phyloP scores from a whole-genome alignment of 2,797 vertebrate species.

The Choloepus didactylus region DNA sequence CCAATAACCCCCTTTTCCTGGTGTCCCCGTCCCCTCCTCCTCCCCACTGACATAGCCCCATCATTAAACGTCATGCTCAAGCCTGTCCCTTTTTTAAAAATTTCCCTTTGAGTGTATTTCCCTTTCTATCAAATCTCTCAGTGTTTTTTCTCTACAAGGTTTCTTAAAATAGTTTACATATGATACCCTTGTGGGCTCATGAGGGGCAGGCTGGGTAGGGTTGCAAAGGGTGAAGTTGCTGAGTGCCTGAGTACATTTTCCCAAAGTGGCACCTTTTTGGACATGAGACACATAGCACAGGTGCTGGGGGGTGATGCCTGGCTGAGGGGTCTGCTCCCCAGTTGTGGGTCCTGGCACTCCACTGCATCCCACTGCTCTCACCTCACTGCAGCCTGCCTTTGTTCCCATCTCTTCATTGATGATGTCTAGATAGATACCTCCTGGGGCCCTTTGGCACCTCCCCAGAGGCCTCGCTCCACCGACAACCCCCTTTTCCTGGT shows the following conservation, averaged over 20 bases:
- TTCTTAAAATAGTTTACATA: neutral
- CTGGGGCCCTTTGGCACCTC: neutral
- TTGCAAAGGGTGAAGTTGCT: neutral
- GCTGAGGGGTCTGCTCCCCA: accelerated
- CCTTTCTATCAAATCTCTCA: neutral
- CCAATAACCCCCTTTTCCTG: no score
- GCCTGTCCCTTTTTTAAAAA: neutral
- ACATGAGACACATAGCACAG: neutral
- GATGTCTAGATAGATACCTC: neutral
- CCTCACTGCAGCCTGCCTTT: no score
- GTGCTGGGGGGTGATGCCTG: neutral
- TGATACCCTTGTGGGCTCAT: neutral
- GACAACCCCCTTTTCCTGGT: no score
- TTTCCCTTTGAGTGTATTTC: neutral
- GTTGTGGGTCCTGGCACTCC: accelerated
- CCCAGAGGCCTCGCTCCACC: neutral
- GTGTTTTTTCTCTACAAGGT: neutral
- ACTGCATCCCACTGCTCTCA: neutral
- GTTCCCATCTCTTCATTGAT: neutral
- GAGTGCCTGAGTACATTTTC: no score
- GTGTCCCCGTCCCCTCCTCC: accelerated
- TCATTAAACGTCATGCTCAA: neutral
- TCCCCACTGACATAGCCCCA: no score
- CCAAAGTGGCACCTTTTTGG: neutral
- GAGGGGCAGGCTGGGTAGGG: accelerated